These are phyloP conservation scores for Leptopilina syphax DNA, from an alignment of 2,888 invertebrate species.

Conservation along the genomic window DNA sequence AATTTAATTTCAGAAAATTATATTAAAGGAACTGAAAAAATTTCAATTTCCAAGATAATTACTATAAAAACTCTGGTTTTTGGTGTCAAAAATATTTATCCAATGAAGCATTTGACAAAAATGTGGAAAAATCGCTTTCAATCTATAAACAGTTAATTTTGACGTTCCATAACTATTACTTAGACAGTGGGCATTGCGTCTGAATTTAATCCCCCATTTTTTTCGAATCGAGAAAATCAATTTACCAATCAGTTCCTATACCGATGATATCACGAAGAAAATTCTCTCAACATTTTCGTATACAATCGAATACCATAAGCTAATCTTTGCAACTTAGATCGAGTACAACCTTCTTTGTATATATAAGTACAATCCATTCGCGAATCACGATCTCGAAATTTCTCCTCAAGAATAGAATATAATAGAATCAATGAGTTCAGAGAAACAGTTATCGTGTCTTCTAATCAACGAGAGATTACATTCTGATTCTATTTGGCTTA, in stretches of 20 bases:
- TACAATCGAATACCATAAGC: constrained; percentile 25
- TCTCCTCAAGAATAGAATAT: constrained; percentile 22
- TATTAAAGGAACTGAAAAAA: too few relatives aligned
- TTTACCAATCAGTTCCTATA: constrained; percentile 12
- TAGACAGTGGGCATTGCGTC: too few relatives aligned
- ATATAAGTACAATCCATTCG: constrained; percentile 5
- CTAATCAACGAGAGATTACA: constrained; percentile 11
- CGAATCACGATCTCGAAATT: constrained; percentile 38
- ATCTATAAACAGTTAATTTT: too few relatives aligned
- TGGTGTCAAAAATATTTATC: too few relatives aligned
- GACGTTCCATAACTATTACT: too few relatives aligned
- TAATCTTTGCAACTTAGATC: constrained; percentile 19
- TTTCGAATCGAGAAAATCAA: constrained; percentile 23
- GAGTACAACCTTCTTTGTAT: constrained; percentile 25
- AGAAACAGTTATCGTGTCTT: constrained; percentile 13
- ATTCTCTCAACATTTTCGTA: constrained; percentile 17
- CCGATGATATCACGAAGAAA: constrained; percentile 26
- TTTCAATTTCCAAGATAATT: too few relatives aligned
- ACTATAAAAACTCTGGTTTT: too few relatives aligned
- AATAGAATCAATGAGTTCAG: constrained; percentile 27
- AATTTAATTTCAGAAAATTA: too few relatives aligned
- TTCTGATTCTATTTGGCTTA: constrained; percentile 1
- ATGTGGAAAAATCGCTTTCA: too few relatives aligned
- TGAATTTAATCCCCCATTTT: not conserved
- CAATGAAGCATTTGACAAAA: too few relatives aligned